phyloP scores from a whole-genome alignment of 1,140 invertebrate species.

The Calephelis nemesis region DNA sequence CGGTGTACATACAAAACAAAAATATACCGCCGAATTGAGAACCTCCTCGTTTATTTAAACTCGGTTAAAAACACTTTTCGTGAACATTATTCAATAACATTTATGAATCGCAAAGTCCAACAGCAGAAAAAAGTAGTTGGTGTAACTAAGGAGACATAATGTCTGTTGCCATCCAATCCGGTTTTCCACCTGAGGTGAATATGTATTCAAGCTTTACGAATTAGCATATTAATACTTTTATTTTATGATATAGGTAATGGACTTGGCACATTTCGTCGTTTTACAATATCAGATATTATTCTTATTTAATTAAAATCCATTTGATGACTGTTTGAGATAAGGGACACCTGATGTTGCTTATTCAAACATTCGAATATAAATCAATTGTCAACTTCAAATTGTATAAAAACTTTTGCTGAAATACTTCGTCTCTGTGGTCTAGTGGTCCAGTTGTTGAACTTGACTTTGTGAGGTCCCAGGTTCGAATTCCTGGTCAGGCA shows the following conservation, averaged over 20 bases:
- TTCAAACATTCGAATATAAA: too few species aligned
- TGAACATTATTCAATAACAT: not conserved
- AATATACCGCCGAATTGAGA: too few species aligned
- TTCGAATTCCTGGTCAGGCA: too few species aligned
- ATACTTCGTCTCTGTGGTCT: too few species aligned
- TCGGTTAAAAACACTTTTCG: too few species aligned
- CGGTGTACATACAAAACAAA: too few species aligned
- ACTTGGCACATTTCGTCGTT: constrained; percentile 30
- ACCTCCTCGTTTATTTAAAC: too few species aligned
- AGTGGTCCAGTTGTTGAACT: too few species aligned
- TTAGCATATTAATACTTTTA: constrained; percentile 71
- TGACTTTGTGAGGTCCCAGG: too few species aligned
- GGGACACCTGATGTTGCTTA: constrained; percentile 16
- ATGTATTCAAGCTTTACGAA: constrained; percentile 50
- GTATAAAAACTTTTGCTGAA: too few species aligned
- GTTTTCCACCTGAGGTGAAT: constrained; percentile 71
- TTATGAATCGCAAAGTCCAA: not conserved
- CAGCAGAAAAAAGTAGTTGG: constrained; percentile 21
- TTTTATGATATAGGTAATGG: constrained; percentile 45
- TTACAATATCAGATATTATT: constrained; percentile 22
- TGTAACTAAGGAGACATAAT: constrained; percentile 55
- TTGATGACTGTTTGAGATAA: not conserved
- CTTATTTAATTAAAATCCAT: constrained; percentile 18
- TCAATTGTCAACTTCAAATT: too few species aligned
- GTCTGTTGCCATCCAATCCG: constrained; percentile 68